Evolutionary conservation across 2,113 vertebrate species (phyloP), one percentile per base, ranked within the genome.

Genomic region (Neoarius graeffei): DNA sequence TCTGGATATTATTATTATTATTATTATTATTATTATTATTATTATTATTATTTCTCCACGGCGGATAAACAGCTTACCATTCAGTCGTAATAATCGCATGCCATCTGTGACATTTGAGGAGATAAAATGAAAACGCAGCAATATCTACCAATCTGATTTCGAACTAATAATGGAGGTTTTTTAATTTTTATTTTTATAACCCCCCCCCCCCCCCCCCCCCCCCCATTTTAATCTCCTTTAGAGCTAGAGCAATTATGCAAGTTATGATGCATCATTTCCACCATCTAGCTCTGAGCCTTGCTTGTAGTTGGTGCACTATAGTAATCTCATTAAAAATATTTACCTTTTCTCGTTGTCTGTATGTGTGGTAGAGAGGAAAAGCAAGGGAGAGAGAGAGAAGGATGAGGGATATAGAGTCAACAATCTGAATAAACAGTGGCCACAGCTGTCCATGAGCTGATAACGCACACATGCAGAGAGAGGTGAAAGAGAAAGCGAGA

Each of bases 351-450:
- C 81, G 80, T 85, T 88, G 69, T 88, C 82, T 81, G 83, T 88
- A 90, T 92, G 88, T 88, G 90, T 89, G 91, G 91, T 89, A 82
- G 73, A 88, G 35, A 60, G 83, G 91, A 91, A 89, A 42, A 42
- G 42, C 42, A 42, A 84, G 74, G 50, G 54, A 86, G 81, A 77
- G 84, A 85, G 50, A 89, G 85, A 83, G 90, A 89, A 85, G 89
- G 90, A 86, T 89, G 89, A 89, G 84, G 77, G 90, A 91, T 88
- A 93, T 92, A 94, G 88, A 76, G 93, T 95, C 94, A 95, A 96
- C 93, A 96, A 91, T 94, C 93, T 95, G 95, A 95, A 95, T 93
- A 96, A 96, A 96, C 95, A 96, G 93, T 92, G 92, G 93, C 92
- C 95, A 94, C 94, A 96, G 94, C 95, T 96, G 95, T 93, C 93